phyloP scores from a whole-genome alignment of 2,113 vertebrate genomes.

The Sceloporus undulatus region DNA sequence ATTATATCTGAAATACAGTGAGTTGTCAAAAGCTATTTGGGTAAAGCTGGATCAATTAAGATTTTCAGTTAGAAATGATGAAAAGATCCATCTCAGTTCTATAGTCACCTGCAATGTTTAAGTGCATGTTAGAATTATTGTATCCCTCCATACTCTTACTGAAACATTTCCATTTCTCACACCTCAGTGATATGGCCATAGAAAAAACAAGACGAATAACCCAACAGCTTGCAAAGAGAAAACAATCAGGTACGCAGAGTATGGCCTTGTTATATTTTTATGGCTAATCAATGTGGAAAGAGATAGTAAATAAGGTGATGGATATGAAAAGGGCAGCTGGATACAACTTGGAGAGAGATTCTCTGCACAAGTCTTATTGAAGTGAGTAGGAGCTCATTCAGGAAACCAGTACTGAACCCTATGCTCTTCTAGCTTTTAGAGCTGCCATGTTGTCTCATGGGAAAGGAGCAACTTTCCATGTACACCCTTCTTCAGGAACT shows the following conservation, averaged over 20 bases:
- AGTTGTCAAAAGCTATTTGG: not conserved
- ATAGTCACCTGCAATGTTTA: not conserved
- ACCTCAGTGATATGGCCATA: slow-evolving; percentile 55
- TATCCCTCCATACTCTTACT: not conserved
- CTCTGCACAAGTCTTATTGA: not conserved
- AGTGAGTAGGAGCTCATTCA: not conserved
- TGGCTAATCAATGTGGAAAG: not conserved
- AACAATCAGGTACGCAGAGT: slow-evolving; percentile 78
- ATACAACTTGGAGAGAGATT: not conserved
- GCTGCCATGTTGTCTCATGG: slow-evolving; percentile 82
- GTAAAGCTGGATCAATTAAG: not conserved
- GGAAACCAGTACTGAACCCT: slow-evolving; percentile 4
- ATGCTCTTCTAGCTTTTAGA: slow-evolving; percentile 80
- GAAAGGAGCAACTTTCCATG: slow-evolving; percentile 88
- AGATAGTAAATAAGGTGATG: not conserved
- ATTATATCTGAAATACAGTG: not conserved
- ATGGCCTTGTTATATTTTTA: not conserved
- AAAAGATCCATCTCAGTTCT: not conserved
- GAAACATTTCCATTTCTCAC: slow-evolving; percentile 11
- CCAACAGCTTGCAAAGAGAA: slow-evolving; percentile 76
- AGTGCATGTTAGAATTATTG: not conserved
- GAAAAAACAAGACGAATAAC: slow-evolving; percentile 72
- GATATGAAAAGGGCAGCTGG: not conserved
- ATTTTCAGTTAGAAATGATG: not conserved
- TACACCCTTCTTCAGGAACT: slow-evolving; percentile 76